These are phyloP conservation scores for Platysternon megacephalum DNA, from an alignment of 2,113 vertebrate species.

Conservation along the genomic window DNA sequence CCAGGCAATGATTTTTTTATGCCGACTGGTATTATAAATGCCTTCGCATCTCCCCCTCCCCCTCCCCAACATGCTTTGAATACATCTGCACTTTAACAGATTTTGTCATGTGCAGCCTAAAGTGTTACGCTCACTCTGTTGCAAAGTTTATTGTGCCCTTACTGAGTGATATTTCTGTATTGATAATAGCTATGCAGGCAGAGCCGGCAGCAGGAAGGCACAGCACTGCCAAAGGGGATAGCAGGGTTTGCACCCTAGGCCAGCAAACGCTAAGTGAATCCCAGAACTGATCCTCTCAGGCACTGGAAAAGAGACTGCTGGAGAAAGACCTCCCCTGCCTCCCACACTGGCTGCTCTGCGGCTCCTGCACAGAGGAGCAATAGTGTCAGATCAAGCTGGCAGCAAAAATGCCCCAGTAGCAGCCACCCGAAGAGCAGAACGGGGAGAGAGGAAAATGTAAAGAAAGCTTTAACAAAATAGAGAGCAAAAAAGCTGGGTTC, in stretches of 20 bases:
- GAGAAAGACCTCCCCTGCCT: neutral
- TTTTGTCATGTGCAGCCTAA: neutral
- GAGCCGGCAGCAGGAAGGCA: rapidly evolving
- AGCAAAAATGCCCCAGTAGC: neutral
- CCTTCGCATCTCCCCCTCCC: neutral
- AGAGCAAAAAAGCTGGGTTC: neutral
- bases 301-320: neutral
- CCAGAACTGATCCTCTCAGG: neutral
- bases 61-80: neutral
- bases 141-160: neutral
- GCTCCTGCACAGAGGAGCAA: neutral
- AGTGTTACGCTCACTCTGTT: neutral
- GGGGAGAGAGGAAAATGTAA: neutral
- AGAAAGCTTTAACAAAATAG: neutral
- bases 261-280: rapidly evolving
- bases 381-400: neutral
- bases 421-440: rapidly evolving
- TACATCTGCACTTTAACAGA: neutral
- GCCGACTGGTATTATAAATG: neutral
- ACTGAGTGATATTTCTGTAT: neutral
- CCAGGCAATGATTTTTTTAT: neutral
- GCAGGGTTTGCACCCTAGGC: neutral
- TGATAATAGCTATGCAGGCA: rapidly evolving
- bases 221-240: rapidly evolving
- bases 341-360: neutral